Evolutionary conservation across 2,888 invertebrate genomes (phyloP).

Genomic region (Antheraea yamamai): DNA sequence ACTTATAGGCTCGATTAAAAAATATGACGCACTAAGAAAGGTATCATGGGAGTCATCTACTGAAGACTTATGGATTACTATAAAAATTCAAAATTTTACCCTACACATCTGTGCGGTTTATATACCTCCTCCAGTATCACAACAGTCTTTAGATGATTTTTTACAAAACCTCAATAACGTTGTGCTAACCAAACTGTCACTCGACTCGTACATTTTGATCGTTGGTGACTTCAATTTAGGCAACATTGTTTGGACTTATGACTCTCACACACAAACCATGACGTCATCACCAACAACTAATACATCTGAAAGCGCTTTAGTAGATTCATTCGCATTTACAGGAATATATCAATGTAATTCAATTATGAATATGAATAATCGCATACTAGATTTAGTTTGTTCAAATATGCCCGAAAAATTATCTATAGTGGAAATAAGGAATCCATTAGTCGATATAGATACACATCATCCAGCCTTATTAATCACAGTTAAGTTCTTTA

Average conservation of each 20-base stretch:
- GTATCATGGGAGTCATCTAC: not conserved
- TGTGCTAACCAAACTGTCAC: not conserved
- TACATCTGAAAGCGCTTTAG: not conserved
- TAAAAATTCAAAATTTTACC: not conserved
- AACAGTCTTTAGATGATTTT: not conserved
- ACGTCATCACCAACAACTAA: not conserved
- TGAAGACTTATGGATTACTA: not conserved
- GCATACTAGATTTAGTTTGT: not conserved
- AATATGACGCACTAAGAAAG: conserved; percentile 13
- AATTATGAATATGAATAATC: not conserved
- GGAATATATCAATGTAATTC: not conserved
- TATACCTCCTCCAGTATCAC: conserved; percentile 12
- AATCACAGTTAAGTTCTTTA: no score
- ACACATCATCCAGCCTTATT: not conserved
- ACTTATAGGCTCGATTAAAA: not conserved
- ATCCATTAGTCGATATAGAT: not conserved
- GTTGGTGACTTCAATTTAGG: conserved; percentile 11
- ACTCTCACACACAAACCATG: not conserved
- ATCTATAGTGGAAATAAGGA: not conserved
- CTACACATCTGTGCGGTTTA: conserved; percentile 9
- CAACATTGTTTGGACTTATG: not conserved
- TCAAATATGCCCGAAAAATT: not conserved
- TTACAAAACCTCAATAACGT: not conserved
- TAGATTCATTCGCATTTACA: not conserved
- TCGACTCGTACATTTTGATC: not conserved